Base-by-base conservation (phyloP, 2,113 vertebrate genomes). In the Actenoides lindsayi region DNA sequence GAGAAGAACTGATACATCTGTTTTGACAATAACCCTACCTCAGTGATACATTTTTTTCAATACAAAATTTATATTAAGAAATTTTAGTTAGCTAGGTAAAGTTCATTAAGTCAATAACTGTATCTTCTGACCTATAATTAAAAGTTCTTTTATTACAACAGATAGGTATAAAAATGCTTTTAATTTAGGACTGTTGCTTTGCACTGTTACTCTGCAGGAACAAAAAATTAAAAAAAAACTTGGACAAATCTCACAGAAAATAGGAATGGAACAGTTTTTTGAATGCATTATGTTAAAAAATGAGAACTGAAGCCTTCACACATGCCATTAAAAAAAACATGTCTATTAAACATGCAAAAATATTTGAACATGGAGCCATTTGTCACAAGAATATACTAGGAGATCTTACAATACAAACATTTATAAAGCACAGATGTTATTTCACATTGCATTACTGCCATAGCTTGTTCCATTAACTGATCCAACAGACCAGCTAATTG, bases 391-490 rank as follows among this genome's bases (percentile, higher is more conserved):
- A 82, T 48, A 90, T 48, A 90, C 51, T 76, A 85, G 69, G 69
- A 83, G 51, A 80, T 57, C 63, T 69, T 80, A 87, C 39, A 95
- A 89, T 88, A 97, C 96, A 97, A 97, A 98, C 98, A 98, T 98
- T 98, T 98, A 98, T 95, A 92, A 94, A 96, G 95, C 96, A 97
- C 98, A 98, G 98, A 97, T 98, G 79, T 83, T 90, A 97, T 94
- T 97, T 96, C 95, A 91, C 63, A 74, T 51, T 13, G 88, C 77
- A 59, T 96, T 98, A 96, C 93, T 81, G 64, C 93, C 67, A 82
- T 87, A 68, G 98, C 50, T 94, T 82, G 63, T 93, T 97, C 95
- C 96, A 98, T 98, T 98, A 98, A 91, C 92, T 79, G 78, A 94
- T 93, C 68, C 87, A 97, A 94, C 96, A 97, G 97, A 91, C 81